phyloP scores from a whole-genome alignment of 2,888 invertebrate genomes.

The Automeris io region DNA sequence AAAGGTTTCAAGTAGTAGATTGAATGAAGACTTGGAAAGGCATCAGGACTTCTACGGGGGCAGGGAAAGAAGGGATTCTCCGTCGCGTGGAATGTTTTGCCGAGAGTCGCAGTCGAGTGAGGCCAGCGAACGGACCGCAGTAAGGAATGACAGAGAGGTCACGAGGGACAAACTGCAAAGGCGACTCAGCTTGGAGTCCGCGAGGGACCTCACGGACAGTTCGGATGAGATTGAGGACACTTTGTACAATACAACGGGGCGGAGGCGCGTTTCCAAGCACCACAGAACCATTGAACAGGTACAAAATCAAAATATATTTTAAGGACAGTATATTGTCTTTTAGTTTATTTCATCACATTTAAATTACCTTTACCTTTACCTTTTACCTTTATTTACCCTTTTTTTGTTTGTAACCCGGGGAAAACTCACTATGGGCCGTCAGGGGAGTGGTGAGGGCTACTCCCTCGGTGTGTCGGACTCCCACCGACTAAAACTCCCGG shows the following conservation, averaged over 20 bases:
- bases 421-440: no score
- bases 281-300: constrained; percentile 82
- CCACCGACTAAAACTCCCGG: no score
- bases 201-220: constrained; percentile 83
- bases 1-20: constrained; percentile 61
- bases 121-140: constrained; percentile 53
- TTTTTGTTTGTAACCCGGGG: no score
- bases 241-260: constrained; percentile 74
- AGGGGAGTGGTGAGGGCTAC: no score
- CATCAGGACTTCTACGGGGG: constrained; percentile 57
- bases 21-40: constrained; percentile 67
- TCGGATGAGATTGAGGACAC: constrained; percentile 80
- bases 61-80: constrained; percentile 53
- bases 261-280: constrained; percentile 72
- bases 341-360: no score
- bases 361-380: no score
- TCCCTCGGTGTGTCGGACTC: no score
- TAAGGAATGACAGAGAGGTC: constrained; percentile 41
- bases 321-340: no score
- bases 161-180: constrained; percentile 73
- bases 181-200: constrained; percentile 83
- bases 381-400: no score
- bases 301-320: no score
- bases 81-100: constrained; percentile 44
- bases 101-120: constrained; percentile 60